Evolutionary conservation across 2,888 invertebrate genomes (phyloP).

Genomic region (Hirtodrosophila confusa): DNA sequence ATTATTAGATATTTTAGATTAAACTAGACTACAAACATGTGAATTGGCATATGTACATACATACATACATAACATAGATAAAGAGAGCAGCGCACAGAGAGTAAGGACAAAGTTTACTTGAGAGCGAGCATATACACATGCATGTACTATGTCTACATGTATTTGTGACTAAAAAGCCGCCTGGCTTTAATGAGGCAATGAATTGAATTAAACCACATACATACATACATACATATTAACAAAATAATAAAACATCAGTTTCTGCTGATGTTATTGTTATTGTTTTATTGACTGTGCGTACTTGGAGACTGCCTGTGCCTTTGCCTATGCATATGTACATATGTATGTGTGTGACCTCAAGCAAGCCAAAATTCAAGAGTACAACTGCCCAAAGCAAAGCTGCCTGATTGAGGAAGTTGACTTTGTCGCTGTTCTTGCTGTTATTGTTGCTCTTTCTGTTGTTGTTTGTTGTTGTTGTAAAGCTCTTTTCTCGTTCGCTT

Average conservation of each 20-base stretch:
- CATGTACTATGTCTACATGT: too few relatives aligned
- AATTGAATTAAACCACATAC: slow-evolving; percentile 1
- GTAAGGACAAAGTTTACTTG: slow-evolving; percentile 3
- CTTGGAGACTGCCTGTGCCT: slow-evolving; percentile 43
- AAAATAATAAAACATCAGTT: too few relatives aligned
- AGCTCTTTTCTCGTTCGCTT: slow-evolving; percentile 49
- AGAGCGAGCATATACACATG: neutral
- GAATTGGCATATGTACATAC: slow-evolving; percentile 31
- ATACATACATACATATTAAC: too few relatives aligned
- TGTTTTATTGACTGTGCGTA: slow-evolving; percentile 15
- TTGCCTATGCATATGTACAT: slow-evolving; percentile 30
- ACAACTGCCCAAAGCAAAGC: slow-evolving; percentile 3
- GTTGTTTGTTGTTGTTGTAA: slow-evolving; percentile 47
- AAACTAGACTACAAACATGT: slow-evolving; percentile 35
- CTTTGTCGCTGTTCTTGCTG: slow-evolving; percentile 21
- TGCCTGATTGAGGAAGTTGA: slow-evolving; percentile 63
- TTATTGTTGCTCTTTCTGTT: slow-evolving; percentile 9
- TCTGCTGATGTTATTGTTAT: too few relatives aligned
- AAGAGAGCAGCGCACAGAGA: slow-evolving; percentile 9
- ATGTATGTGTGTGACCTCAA: slow-evolving; percentile 68
- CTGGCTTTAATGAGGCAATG: slow-evolving; percentile 21
- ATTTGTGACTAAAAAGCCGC: slow-evolving; percentile 33
- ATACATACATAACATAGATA: neutral
- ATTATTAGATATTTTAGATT: slow-evolving; percentile 29
- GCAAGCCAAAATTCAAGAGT: slow-evolving; percentile 44